A percentile compares a stretch with the other conserved stretches of the same genome.
phyloP scores from a whole-genome alignment of 2,888 invertebrate genomes.

The Sesia apiformis region DNA sequence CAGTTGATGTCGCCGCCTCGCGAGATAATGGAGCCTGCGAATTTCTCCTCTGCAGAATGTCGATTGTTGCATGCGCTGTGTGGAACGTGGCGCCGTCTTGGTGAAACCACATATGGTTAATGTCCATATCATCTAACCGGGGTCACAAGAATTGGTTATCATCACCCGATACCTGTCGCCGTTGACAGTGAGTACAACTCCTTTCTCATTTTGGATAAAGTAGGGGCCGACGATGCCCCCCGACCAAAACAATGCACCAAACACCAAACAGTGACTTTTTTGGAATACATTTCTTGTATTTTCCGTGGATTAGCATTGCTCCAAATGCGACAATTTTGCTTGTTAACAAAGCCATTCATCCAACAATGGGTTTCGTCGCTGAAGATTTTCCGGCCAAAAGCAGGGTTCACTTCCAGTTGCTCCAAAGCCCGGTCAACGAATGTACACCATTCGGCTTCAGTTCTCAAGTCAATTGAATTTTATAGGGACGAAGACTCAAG shows the following conservation, averaged over 20 bases:
- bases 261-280: not conserved
- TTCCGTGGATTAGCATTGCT: not conserved
- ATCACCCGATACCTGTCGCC: conserved; percentile 6
- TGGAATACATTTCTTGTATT: not conserved
- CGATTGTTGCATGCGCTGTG: conserved; percentile 2
- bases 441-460: not conserved
- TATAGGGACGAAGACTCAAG: not conserved
- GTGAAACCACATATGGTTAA: conserved; percentile 10
- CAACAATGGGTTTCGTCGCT: conserved; percentile 3
- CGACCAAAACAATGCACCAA: no score
- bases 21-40: not conserved
- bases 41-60: not conserved
- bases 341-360: conserved; percentile 2
- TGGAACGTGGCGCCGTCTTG: conserved; percentile 13
- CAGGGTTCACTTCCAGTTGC: not conserved
- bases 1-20: not conserved
- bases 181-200: conserved; percentile 5
- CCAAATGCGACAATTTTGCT: conserved; percentile 5
- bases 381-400: conserved; percentile 3
- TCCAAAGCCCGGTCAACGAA: not conserved
- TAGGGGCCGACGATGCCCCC: not conserved
- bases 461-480: not conserved
- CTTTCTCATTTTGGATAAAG: conserved; percentile 4
- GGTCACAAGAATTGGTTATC: not conserved
- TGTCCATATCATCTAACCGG: conserved; percentile 6